Percentiles rank a stretch among this genome's conserved stretches.
phyloP scores from a whole-genome alignment of 2,113 vertebrate species.

The Charadrius vociferus region DNA sequence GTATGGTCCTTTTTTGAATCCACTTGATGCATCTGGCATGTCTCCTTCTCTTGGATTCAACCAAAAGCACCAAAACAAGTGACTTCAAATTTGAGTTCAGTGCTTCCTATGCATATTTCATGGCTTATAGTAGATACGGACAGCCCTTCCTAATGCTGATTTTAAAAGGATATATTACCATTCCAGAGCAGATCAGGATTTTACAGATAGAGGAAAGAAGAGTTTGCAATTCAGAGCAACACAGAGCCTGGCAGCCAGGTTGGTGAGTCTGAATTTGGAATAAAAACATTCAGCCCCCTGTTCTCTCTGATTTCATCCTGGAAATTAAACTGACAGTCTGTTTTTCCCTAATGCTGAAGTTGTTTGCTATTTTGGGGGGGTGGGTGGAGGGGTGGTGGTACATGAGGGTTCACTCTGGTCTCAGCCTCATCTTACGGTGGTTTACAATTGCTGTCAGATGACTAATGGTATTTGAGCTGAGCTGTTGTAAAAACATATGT shows the following conservation, averaged over 20 bases:
- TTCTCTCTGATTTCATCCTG: neutral
- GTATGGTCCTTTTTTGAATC: neutral
- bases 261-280: neutral
- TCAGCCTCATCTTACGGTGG: neutral
- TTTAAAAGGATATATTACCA: neutral
- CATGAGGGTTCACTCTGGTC: neutral
- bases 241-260: neutral
- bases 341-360: neutral
- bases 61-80: neutral
- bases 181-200: neutral
- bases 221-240: neutral
- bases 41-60: neutral
- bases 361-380: neutral
- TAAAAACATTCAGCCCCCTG: neutral
- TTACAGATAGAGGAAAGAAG: neutral
- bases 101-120: neutral
- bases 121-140: neutral
- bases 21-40: neutral
- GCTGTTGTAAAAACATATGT: conserved; percentile 4
- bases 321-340: neutral
- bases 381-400: neutral
- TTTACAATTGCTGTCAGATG: conserved; percentile 10
- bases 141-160: neutral
- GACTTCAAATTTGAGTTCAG: neutral
- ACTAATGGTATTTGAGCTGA: conserved; percentile 8